These are phyloP conservation scores for Mastomys coucha DNA, from an alignment of 2,113 vertebrate species.

Conservation along the genomic window DNA sequence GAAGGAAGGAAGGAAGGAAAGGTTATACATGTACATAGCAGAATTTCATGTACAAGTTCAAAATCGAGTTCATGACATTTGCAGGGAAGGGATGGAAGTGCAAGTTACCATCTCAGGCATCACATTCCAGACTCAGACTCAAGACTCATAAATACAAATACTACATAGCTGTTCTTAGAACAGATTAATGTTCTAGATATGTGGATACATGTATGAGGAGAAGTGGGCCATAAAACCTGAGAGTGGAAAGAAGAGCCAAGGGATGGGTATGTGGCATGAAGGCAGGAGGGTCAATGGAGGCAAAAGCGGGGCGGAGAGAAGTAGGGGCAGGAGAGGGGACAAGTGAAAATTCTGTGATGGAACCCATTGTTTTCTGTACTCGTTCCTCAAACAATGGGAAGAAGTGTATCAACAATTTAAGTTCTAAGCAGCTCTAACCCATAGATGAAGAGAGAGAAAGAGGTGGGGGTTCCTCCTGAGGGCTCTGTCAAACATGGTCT, in stretches of 20 bases:
- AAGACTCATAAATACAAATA: background rate
- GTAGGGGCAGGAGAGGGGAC: too few species aligned
- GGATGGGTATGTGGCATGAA: background rate
- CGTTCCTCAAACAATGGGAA: background rate
- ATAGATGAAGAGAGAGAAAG: background rate
- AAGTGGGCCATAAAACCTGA: background rate
- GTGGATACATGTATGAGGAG: background rate
- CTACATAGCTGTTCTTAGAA: background rate
- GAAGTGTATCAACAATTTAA: background rate
- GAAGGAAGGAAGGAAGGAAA: rapidly evolving
- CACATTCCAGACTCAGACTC: background rate
- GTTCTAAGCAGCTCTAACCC: background rate
- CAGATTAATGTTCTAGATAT: background rate
- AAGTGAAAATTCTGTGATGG: background rate
- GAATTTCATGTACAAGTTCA: background rate
- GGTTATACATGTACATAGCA: background rate
- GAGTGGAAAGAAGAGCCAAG: background rate
- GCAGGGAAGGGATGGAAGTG: background rate
- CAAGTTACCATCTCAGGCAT: background rate
- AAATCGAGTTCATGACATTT: background rate
- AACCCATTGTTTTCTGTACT: background rate
- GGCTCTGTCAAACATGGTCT: background rate
- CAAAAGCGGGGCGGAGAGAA: background rate
- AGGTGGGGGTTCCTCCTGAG: background rate
- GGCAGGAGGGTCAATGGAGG: background rate